A percentile compares a stretch with the other conserved stretches of the same genome.
These are phyloP conservation scores for Luscinia megarhynchos DNA, from an alignment of 2,797 vertebrate genomes.

Conservation along the genomic window DNA sequence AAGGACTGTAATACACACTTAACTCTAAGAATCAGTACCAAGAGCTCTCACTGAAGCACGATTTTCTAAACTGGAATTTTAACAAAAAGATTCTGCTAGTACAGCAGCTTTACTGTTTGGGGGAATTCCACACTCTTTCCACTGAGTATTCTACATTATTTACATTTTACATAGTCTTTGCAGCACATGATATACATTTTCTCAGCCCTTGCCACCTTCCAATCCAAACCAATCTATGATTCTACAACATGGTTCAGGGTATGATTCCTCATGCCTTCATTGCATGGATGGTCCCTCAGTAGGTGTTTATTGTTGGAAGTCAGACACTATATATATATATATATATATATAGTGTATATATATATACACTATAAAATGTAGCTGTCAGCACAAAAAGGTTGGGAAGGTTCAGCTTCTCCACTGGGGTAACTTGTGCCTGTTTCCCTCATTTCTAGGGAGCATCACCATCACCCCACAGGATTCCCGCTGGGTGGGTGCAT, in stretches of 20 bases:
- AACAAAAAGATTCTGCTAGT: not conserved
- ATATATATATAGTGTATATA: no score
- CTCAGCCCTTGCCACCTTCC: not conserved
- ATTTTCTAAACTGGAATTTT: not conserved
- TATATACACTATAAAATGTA: not conserved
- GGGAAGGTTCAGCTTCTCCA: not conserved
- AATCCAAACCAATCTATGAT: not conserved
- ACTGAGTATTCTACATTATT: not conserved
- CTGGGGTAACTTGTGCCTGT: not conserved
- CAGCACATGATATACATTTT: not conserved
- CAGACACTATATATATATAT: not conserved
- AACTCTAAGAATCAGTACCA: not conserved
- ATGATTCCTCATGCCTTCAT: not conserved
- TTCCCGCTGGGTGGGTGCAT: conserved; percentile 93
- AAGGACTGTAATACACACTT: not conserved
- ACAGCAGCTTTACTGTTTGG: not conserved
- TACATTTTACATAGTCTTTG: not conserved
- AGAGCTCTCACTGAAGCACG: not conserved
- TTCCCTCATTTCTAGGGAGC: conserved; percentile 77
- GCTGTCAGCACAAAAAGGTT: not conserved
- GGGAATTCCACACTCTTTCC: not conserved
- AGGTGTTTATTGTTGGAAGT: not conserved
- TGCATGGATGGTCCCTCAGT: not conserved
- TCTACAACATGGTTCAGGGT: accelerated
- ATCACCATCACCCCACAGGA: conserved; percentile 87